Evolutionary conservation across 2,888 invertebrate genomes (phyloP).

Genomic region (Caenorhabditis sinica): DNA sequence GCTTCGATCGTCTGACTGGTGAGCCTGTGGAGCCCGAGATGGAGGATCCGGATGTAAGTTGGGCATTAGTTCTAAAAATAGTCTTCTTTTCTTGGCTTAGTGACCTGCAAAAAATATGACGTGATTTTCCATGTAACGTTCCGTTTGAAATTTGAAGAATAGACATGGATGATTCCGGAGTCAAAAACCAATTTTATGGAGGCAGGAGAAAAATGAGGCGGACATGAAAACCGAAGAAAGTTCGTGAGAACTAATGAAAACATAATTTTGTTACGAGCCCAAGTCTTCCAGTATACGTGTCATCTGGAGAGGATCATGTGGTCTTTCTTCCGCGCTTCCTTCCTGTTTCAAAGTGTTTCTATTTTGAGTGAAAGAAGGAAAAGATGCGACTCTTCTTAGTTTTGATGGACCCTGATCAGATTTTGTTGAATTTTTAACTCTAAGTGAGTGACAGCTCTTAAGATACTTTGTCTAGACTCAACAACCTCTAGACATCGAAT

Average conservation of each 20-base stretch:
- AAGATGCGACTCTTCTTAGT: neutral
- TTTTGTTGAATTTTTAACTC: neutral
- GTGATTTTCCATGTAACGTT: neutral
- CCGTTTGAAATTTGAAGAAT: neutral
- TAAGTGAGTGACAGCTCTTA: too few relatives aligned
- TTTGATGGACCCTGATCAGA: neutral
- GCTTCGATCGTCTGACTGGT: slow-evolving; percentile 62
- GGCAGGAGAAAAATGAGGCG: neutral
- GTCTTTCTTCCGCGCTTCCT: neutral
- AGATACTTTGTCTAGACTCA: too few relatives aligned
- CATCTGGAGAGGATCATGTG: slow-evolving; percentile 11
- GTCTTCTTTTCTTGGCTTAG: too few relatives aligned
- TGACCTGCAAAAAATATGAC: neutral
- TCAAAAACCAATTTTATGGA: neutral
- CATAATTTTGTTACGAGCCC: slow-evolving; percentile 13
- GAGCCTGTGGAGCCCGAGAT: slow-evolving; percentile 55
- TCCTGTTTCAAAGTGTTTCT: slow-evolving; percentile 8
- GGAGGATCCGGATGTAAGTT: slow-evolving; percentile 67
- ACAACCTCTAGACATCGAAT: too few relatives aligned
- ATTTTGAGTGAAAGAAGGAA: neutral
- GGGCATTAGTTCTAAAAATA: too few relatives aligned
- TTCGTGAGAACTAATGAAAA: slow-evolving; percentile 32
- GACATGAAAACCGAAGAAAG: slow-evolving; percentile 8
- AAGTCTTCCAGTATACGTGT: slow-evolving; percentile 11
- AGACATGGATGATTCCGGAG: slow-evolving; percentile 11